Evolutionary conservation across 2,113 vertebrate genomes (phyloP).

Genomic region (Actenoides hombroni): DNA sequence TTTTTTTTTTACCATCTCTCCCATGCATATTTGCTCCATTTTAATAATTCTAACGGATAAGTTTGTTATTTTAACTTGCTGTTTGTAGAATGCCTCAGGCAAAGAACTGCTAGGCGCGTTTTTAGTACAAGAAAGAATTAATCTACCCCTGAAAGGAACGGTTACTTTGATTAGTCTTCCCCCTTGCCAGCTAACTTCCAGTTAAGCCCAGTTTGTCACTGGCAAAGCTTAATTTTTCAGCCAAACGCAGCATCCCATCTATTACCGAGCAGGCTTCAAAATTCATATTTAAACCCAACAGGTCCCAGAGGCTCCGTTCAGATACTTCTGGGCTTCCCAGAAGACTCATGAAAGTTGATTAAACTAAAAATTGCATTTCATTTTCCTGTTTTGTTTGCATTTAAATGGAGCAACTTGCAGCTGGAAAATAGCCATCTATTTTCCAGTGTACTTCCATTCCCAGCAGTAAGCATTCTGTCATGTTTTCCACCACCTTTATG

Average conservation of each 20-base stretch:
- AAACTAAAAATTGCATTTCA: constrained; percentile 63
- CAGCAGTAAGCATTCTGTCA: background rate
- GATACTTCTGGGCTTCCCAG: constrained; percentile 34
- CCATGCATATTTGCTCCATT: background rate
- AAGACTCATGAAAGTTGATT: constrained; percentile 67
- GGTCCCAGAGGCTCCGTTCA: constrained; percentile 47
- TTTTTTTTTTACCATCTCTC: background rate
- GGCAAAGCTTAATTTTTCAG: background rate
- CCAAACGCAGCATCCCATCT: background rate
- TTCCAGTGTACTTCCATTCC: background rate
- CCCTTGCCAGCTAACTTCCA: background rate
- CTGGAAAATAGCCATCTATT: constrained; percentile 25
- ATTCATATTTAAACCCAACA: constrained; percentile 52
- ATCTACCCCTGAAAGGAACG: background rate
- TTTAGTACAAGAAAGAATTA: background rate
- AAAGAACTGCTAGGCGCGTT: background rate
- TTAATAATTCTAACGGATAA: background rate
- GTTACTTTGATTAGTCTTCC: background rate
- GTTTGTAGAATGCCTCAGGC: background rate
- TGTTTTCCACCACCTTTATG: background rate
- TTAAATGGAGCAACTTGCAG: constrained; percentile 58
- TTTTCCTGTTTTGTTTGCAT: constrained; percentile 64
- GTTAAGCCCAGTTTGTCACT: background rate
- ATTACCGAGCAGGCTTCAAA: constrained; percentile 12
- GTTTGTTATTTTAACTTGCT: background rate